phyloP scores from a whole-genome alignment of 2,113 vertebrate genomes.

The Cyanistes caeruleus region DNA sequence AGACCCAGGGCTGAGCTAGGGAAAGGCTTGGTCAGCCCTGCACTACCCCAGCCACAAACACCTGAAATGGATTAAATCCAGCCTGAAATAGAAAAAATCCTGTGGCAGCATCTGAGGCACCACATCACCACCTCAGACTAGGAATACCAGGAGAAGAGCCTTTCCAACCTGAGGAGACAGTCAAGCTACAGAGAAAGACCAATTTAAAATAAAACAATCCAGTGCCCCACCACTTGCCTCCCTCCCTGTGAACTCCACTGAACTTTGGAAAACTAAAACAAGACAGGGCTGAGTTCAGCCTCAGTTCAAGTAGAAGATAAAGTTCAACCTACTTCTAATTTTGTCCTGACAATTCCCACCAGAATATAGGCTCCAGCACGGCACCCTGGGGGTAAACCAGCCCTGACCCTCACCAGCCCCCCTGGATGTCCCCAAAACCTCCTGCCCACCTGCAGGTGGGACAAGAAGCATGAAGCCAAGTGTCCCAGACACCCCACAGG shows the following conservation, averaged over 20 bases:
- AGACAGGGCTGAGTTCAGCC: not conserved
- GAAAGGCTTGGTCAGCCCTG: not conserved
- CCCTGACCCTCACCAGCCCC: not conserved
- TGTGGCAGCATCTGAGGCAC: not conserved
- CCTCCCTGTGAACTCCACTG: constrained; percentile 1
- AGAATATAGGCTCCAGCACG: accelerated
- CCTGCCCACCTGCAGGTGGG: not conserved
- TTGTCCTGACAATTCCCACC: not conserved
- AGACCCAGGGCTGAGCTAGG: not conserved
- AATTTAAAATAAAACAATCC: not conserved
- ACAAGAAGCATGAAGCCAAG: accelerated
- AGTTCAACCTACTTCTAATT: constrained; percentile 46
- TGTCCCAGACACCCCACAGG: not conserved
- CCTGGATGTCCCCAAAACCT: not conserved
- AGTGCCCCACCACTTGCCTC: not conserved
- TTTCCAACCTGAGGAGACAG: not conserved
- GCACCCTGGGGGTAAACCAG: accelerated
- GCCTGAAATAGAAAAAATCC: not conserved
- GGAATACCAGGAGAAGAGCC: not conserved
- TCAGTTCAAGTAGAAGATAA: not conserved
- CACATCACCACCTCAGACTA: accelerated
- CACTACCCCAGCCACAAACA: not conserved
- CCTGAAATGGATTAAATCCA: not conserved
- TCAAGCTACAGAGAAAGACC: not conserved
- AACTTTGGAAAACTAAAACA: constrained; percentile 16